phyloP scores from a whole-genome alignment of 2,888 invertebrate genomes.

The Clunio marinus region DNA sequence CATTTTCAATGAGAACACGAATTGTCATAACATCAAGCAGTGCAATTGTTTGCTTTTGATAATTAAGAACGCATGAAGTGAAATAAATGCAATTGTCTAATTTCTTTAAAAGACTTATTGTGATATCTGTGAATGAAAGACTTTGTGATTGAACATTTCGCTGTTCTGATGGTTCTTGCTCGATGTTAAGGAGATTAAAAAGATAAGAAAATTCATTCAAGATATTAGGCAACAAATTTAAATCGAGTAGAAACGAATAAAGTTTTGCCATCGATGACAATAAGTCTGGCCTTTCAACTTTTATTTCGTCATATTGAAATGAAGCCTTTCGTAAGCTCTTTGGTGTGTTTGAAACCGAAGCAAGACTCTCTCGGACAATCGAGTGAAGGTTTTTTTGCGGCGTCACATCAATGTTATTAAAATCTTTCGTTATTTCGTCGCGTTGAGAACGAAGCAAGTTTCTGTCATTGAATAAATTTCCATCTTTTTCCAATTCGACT shows the following conservation, averaged over 20 bases:
- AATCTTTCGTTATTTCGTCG: slow-evolving; percentile 45
- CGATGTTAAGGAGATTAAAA: slow-evolving; percentile 46
- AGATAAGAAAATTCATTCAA: slow-evolving; percentile 48
- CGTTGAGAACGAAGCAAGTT: slow-evolving; percentile 45
- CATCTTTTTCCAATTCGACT: slow-evolving; percentile 44
- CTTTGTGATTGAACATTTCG: not conserved
- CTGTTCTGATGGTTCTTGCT: slow-evolving; percentile 30
- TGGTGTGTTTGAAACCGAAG: slow-evolving; percentile 5
- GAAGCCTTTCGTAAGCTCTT: not conserved
- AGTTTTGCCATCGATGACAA: slow-evolving; percentile 46
- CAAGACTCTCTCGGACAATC: slow-evolving; percentile 15
- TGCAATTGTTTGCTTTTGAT: slow-evolving; percentile 56
- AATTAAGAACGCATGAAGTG: slow-evolving; percentile 61
- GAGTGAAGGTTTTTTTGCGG: slow-evolving; percentile 29
- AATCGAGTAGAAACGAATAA: slow-evolving; percentile 48
- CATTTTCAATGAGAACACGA: slow-evolving; percentile 64
- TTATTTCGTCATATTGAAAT: slow-evolving; percentile 43
- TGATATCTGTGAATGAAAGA: not conserved
- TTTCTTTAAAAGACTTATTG: slow-evolving; percentile 49
- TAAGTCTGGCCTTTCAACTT: slow-evolving; percentile 42
- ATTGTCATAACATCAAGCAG: slow-evolving; percentile 55
- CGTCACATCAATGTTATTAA: slow-evolving; percentile 43
- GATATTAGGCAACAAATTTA: slow-evolving; percentile 48
- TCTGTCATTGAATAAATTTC: slow-evolving; percentile 45
- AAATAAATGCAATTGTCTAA: slow-evolving; percentile 74